These are phyloP conservation scores for Caranx ignobilis DNA, from an alignment of 2,113 vertebrate species.

Conservation along the genomic window DNA sequence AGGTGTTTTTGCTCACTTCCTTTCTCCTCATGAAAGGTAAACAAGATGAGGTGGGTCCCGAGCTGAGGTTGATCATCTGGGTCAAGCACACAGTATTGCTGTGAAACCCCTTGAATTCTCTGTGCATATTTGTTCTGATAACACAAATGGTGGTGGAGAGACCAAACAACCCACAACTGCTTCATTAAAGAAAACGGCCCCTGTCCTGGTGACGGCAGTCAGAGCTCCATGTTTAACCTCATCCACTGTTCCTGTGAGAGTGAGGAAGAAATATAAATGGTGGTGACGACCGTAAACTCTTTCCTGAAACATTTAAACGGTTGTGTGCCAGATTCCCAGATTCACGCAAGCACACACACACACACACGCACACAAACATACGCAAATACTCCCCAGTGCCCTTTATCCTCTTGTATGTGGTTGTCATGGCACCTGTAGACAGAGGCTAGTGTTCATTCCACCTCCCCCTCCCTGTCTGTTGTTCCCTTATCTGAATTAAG, in stretches of 20 bases:
- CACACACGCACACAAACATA: conserved; percentile 24
- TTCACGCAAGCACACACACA: conserved; percentile 7
- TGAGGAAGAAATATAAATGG: neutral
- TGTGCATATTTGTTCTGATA: conserved; percentile 33
- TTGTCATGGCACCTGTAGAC: conserved; percentile 75
- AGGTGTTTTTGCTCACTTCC: neutral
- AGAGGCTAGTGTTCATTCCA: conserved; percentile 64
- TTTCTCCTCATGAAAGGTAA: conserved; percentile 20
- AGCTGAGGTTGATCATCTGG: neutral
- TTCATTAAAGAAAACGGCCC: conserved; percentile 22
- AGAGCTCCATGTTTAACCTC: conserved; percentile 1
- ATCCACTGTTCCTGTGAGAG: conserved; percentile 1
- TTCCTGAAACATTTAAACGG: conserved; percentile 12
- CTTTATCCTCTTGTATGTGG: conserved; percentile 67
- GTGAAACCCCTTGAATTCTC: neutral
- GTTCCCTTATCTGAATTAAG: conserved; percentile 52
- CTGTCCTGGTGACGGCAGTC: neutral
- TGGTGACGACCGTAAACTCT: neutral
- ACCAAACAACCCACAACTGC: neutral
- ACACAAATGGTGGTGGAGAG: conserved; percentile 13
- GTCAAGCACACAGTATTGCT: neutral
- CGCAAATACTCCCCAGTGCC: conserved; percentile 40
- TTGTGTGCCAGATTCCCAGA: neutral
- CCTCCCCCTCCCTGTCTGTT: conserved; percentile 45
- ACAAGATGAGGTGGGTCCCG: neutral